Percentiles rank a stretch among this genome's conserved stretches.
Conservation (phyloP, 2,888 invertebrate genomes). For the Trissolcus brochymenae region DNA sequence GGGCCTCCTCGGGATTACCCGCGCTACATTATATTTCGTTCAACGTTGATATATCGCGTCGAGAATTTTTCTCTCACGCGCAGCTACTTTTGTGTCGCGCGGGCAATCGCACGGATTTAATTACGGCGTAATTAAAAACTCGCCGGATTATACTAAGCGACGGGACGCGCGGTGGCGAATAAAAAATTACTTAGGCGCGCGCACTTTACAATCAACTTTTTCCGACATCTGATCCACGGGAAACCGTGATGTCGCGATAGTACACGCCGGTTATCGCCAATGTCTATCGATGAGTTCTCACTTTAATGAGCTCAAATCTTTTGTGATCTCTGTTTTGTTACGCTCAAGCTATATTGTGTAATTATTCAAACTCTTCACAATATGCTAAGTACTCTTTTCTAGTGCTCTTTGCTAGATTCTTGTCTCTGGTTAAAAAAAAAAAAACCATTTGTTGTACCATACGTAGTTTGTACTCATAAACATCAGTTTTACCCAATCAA, state of each 20-base stretch:
- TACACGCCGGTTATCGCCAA: constrained; percentile 17
- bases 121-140: constrained; percentile 40
- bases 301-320: constrained; percentile 11
- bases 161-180: constrained; percentile 5
- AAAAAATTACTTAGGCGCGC: constrained; percentile 14
- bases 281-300: constrained; percentile 13
- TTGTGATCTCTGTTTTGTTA: background rate
- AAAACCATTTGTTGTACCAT: too few species aligned
- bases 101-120: constrained; percentile 40
- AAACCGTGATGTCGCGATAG: constrained; percentile 23
- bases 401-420: too few species aligned
- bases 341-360: too few species aligned
- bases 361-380: too few species aligned
- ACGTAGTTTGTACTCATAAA: too few species aligned
- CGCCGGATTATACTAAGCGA: constrained; percentile 28
- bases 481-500: too few species aligned
- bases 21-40: constrained; percentile 27
- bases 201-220: constrained; percentile 26
- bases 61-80: constrained; percentile 35
- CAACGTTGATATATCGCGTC: constrained; percentile 20
- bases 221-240: constrained; percentile 17
- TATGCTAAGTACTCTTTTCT: too few species aligned
- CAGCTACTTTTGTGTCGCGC: constrained; percentile 25
- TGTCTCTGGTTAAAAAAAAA: too few species aligned
- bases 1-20: constrained; percentile 25